Conservation (phyloP, 2,888 invertebrate genomes). For the Geotrupes spiniger region DNA sequence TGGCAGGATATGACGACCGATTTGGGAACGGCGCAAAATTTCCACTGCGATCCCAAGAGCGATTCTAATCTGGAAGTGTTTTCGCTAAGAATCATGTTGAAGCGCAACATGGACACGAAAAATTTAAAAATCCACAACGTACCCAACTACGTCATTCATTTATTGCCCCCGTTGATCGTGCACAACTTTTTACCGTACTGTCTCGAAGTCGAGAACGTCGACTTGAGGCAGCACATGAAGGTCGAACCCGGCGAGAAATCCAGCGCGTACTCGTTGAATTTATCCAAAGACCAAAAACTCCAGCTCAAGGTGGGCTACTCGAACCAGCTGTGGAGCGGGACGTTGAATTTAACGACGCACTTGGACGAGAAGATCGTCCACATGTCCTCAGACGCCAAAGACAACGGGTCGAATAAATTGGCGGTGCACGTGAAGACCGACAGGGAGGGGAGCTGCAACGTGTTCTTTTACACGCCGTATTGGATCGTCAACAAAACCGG, state of each 20-base stretch:
- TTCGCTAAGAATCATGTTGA: slow-evolving; percentile 59
- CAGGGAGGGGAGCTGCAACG: slow-evolving; percentile 60
- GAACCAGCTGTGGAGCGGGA: slow-evolving; percentile 68
- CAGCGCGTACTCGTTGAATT: slow-evolving; percentile 62
- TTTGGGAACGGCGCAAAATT: slow-evolving; percentile 62
- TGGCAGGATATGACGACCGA: slow-evolving; percentile 75
- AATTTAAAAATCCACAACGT: slow-evolving; percentile 49
- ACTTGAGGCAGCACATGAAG: slow-evolving; percentile 54
- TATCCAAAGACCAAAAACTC: slow-evolving; percentile 57
- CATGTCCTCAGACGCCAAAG: slow-evolving; percentile 60
- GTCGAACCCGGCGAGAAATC: slow-evolving; percentile 71
- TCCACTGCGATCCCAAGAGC: slow-evolving; percentile 65
- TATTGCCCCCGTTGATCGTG: slow-evolving; percentile 71
- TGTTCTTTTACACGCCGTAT: slow-evolving; percentile 75
- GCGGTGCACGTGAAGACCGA: slow-evolving; percentile 66
- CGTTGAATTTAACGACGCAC: slow-evolving; percentile 64
- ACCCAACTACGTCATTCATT: slow-evolving; percentile 69
- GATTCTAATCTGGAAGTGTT: slow-evolving; percentile 61
- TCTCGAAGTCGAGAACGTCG: slow-evolving; percentile 57
- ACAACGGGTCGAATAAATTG: slow-evolving; percentile 64
- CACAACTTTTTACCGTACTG: slow-evolving; percentile 77
- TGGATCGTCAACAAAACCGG: slow-evolving; percentile 91
- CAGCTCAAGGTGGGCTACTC: slow-evolving; percentile 59
- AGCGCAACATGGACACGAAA: slow-evolving; percentile 39
- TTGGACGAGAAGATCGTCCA: slow-evolving; percentile 55